Conservation (phyloP, 2,888 invertebrate species). For the Stratiomys singularior region DNA sequence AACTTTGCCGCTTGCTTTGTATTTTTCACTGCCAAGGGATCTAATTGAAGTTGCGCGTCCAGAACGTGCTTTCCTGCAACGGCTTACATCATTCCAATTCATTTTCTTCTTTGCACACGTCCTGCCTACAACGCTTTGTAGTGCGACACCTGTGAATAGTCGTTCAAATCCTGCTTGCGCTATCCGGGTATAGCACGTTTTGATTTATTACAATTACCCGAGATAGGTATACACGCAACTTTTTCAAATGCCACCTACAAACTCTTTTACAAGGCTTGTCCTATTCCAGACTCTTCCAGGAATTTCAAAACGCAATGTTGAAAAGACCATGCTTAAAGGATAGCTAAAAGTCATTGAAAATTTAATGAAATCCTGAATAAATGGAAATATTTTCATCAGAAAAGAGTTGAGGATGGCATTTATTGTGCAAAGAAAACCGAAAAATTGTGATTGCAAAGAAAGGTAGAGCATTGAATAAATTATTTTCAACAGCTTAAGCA, state of each 20-base stretch:
- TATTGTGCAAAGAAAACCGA: too few relatives aligned
- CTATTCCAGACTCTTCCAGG: background rate
- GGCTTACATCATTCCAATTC: background rate
- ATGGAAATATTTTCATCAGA: background rate
- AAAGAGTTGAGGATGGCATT: too few relatives aligned
- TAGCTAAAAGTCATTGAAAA: constrained; percentile 6
- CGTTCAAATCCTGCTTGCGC: background rate
- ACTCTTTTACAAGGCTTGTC: background rate
- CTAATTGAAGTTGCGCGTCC: constrained; percentile 23
- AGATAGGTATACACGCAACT: background rate
- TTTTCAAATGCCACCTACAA: background rate
- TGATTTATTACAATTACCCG: constrained; percentile 14
- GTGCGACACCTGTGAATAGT: constrained; percentile 21
- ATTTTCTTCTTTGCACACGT: constrained; percentile 7
- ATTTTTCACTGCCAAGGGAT: constrained; percentile 15
- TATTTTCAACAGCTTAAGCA: too few relatives aligned
- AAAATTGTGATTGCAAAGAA: too few relatives aligned
- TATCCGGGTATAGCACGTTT: background rate
- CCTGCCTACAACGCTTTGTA: background rate
- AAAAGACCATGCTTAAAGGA: background rate
- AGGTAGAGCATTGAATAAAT: too few relatives aligned
- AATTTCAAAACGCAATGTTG: background rate
- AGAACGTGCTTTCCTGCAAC: constrained; percentile 3
- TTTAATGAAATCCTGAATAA: background rate
- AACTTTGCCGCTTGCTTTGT: background rate